phyloP scores from a whole-genome alignment of 2,113 vertebrate species.

The Petroica traversi region DNA sequence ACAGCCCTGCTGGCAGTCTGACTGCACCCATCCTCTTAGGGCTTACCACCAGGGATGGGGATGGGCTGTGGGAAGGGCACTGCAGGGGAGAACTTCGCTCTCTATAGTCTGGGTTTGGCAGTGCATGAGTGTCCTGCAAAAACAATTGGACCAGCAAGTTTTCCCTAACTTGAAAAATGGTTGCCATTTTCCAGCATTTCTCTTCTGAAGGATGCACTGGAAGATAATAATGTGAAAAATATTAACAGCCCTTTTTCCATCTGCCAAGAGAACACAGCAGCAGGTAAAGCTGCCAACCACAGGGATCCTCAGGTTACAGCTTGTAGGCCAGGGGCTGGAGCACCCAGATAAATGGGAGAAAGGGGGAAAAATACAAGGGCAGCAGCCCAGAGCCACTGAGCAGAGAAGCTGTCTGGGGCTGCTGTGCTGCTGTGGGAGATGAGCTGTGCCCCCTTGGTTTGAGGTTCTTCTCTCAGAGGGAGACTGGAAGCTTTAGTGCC shows the following conservation, averaged over 20 bases:
- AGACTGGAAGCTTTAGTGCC: background rate
- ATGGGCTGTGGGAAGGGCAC: background rate
- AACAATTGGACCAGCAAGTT: background rate
- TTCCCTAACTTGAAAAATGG: background rate
- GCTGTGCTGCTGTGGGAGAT: background rate
- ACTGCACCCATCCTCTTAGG: background rate
- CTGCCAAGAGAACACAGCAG: background rate
- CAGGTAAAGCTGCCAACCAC: background rate
- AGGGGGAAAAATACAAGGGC: fast-evolving
- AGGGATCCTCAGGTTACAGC: fast-evolving
- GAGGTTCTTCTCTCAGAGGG: background rate
- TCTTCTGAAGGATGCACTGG: background rate
- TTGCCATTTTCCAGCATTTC: background rate
- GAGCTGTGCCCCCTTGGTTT: background rate
- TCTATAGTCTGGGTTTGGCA: background rate
- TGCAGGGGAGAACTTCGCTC: background rate
- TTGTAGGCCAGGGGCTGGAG: background rate
- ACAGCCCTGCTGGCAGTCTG: background rate
- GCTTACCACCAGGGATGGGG: background rate
- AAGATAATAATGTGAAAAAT: background rate
- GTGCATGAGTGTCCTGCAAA: background rate
- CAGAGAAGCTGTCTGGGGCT: background rate
- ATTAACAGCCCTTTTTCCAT: background rate
- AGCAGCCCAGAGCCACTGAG: background rate
- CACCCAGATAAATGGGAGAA: background rate